Conservation (phyloP, 2,797 vertebrate species). For the Botia kubotai region DNA sequence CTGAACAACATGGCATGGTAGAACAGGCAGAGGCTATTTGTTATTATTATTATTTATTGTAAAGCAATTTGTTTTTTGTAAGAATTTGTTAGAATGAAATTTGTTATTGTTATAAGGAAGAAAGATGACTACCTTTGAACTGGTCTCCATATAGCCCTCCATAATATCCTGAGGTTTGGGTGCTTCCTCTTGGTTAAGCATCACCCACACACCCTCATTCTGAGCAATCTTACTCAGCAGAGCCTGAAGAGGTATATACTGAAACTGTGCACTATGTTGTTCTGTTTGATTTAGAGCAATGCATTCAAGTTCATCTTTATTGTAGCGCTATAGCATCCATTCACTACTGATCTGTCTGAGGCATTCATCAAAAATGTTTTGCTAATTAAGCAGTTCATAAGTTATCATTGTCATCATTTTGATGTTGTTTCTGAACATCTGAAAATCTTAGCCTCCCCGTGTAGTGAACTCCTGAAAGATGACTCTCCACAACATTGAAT, state of each 20-base stretch:
- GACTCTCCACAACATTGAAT: constrained; percentile 8
- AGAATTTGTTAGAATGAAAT: no score
- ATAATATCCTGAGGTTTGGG: constrained; percentile 14
- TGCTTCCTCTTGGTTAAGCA: constrained; percentile 1
- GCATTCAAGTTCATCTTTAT: constrained; percentile 4
- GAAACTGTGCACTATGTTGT: neutral
- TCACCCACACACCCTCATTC: constrained; percentile 14
- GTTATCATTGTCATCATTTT: constrained; percentile 2
- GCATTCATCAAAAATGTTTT: neutral
- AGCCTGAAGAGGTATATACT: neutral
- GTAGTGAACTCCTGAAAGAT: constrained; percentile 13
- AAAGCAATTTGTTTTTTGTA: no score
- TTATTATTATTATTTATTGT: no score
- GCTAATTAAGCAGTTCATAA: neutral
- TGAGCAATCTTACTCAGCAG: neutral
- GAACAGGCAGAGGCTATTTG: no score
- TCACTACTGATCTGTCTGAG: constrained; percentile 18
- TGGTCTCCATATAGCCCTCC: constrained; percentile 32
- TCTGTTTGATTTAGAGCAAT: neutral
- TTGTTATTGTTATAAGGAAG: no score
- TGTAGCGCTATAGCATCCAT: constrained; percentile 8
- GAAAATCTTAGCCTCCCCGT: constrained; percentile 19
- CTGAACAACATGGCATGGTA: no score
- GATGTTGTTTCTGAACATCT: constrained; percentile 1
- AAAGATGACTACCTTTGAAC: neutral